A percentile compares a stretch with the other conserved stretches of the same genome.
Conservation (phyloP, 2,113 vertebrate species). For the Aleadryas rufinucha region DNA sequence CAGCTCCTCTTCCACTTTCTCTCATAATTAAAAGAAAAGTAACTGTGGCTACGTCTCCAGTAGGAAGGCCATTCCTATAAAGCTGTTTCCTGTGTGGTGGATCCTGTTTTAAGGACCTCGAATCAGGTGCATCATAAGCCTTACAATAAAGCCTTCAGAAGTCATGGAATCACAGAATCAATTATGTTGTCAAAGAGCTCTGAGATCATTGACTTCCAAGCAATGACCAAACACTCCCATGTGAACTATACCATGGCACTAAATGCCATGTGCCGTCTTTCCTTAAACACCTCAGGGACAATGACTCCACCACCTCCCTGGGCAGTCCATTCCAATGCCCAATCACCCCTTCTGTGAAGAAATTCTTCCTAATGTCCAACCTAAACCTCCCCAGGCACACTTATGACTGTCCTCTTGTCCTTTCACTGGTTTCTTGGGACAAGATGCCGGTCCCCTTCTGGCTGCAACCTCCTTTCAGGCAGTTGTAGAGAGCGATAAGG, state of each 20-base stretch:
- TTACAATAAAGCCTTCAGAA: not conserved
- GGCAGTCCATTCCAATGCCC: not conserved
- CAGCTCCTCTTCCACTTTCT: not conserved
- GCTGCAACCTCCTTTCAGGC: not conserved
- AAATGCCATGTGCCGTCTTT: fast-evolving
- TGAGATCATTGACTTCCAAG: not conserved
- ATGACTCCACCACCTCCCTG: not conserved
- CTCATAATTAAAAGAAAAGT: not conserved
- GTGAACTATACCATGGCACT: not conserved
- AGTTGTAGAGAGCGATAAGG: not conserved
- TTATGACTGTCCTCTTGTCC: not conserved
- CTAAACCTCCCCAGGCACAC: not conserved
- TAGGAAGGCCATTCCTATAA: not conserved
- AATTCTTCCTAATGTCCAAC: not conserved
- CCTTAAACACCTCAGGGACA: not conserved
- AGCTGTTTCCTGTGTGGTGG: not conserved
- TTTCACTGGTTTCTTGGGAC: no score
- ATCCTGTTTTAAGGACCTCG: not conserved
- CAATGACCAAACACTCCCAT: fast-evolving
- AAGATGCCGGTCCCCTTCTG: fast-evolving
- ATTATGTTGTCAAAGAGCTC: not conserved
- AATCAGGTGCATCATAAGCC: not conserved
- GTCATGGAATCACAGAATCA: not conserved
- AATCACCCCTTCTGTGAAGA: not conserved
- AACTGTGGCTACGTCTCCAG: not conserved